phyloP scores from a whole-genome alignment of 2,797 vertebrate genomes.

The Pseudotriccus pelzelni region DNA sequence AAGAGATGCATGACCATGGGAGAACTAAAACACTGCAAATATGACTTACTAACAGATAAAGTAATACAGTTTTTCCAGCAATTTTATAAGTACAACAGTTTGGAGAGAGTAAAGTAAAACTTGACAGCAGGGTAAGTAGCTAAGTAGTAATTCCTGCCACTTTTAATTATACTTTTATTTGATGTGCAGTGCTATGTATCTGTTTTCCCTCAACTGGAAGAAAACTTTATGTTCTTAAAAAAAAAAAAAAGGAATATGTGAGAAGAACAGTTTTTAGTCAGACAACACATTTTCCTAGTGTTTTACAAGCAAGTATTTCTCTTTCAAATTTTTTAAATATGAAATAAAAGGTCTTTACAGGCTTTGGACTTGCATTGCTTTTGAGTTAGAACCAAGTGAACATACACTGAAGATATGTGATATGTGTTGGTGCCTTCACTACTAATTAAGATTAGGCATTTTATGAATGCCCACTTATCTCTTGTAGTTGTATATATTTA shows the following conservation, averaged over 20 bases:
- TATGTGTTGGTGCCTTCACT: not conserved
- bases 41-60: not conserved
- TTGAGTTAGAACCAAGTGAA: not conserved
- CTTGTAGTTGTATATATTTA: not conserved
- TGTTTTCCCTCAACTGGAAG: not conserved
- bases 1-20: not conserved
- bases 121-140: not conserved
- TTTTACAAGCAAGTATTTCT: not conserved
- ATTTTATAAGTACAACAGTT: not conserved
- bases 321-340: not conserved
- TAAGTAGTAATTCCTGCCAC: not conserved
- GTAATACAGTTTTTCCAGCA: not conserved
- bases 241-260: not conserved
- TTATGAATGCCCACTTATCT: not conserved
- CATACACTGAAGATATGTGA: not conserved
- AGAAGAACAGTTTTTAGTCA: not conserved
- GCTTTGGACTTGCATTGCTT: not conserved
- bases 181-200: not conserved
- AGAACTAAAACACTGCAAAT: not conserved
- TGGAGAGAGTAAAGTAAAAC: not conserved
- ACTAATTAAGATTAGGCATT: slow-evolving; percentile 9
- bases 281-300: not conserved
- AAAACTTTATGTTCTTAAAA: not conserved
- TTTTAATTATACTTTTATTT: slow-evolving; percentile 13
- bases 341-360: not conserved